phyloP scores from a whole-genome alignment of 2,797 vertebrate species.

The Poeciliopsis gracilis region DNA sequence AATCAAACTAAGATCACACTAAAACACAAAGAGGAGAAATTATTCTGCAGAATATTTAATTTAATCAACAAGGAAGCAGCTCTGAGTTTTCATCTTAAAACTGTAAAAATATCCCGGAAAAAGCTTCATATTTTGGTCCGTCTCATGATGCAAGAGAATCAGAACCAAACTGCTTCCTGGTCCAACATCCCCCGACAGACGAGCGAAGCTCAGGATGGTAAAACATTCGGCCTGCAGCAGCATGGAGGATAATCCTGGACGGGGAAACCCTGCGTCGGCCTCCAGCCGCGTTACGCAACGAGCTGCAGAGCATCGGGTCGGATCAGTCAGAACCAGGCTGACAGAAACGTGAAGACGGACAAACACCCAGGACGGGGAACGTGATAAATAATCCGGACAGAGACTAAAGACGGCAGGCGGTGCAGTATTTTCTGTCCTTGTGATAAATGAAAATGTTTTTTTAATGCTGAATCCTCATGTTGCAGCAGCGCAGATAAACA shows the following conservation, averaged over 20 bases:
- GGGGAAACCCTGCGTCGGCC: conserved; percentile 45
- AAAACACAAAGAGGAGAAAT: background rate
- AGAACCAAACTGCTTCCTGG: conserved; percentile 15
- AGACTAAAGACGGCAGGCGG: background rate
- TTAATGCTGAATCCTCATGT: background rate
- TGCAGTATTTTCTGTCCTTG: background rate
- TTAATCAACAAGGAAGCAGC: background rate
- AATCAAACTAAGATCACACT: too few relatives aligned
- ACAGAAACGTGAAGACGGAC: background rate
- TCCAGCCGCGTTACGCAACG: conserved; percentile 38
- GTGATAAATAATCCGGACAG: conserved; percentile 6
- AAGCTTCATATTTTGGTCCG: too few relatives aligned
- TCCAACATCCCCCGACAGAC: conserved; percentile 24
- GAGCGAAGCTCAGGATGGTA: conserved; percentile 34
- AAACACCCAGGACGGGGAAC: background rate
- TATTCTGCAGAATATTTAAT: background rate
- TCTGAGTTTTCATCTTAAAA: background rate
- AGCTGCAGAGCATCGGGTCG: conserved; percentile 25
- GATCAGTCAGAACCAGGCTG: conserved; percentile 17
- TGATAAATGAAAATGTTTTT: background rate
- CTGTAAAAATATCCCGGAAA: background rate
- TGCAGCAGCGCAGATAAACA: background rate
- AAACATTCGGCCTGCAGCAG: conserved; percentile 33
- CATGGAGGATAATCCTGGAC: conserved; percentile 59
- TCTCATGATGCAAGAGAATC: background rate